Conservation (phyloP, 2,113 vertebrate genomes). For the Cyprinodon tularosa region DNA sequence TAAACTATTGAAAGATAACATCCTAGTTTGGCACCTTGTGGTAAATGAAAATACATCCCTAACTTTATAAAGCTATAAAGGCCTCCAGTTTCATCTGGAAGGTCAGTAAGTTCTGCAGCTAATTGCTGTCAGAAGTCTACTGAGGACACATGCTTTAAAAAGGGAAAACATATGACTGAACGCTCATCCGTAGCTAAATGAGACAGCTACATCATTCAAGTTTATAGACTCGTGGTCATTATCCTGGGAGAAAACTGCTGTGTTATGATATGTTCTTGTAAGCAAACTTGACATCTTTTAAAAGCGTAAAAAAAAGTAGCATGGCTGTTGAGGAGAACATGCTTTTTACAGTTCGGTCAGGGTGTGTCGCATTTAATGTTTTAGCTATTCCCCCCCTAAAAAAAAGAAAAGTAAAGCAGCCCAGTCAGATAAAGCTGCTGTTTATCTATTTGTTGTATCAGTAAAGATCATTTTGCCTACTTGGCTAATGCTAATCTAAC, state of each 20-base stretch:
- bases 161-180: not conserved
- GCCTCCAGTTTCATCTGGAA: not conserved
- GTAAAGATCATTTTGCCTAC: no score
- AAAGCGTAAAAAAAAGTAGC: not conserved
- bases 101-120: not conserved
- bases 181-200: not conserved
- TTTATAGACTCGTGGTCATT: not conserved
- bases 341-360: not conserved
- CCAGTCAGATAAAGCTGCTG: not conserved
- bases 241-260: not conserved
- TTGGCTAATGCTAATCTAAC: no score
- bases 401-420: not conserved
- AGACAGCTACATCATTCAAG: not conserved
- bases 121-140: not conserved
- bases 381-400: not conserved
- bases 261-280: not conserved
- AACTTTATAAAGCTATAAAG: not conserved
- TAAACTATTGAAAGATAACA: not conserved
- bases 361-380: not conserved
- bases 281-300: not conserved
- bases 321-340: not conserved
- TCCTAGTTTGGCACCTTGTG: not conserved
- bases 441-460: no score
- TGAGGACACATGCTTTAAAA: not conserved
- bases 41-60: not conserved